Base-by-base conservation (phyloP, 2,888 invertebrate genomes). In the Abrostola triplasia region DNA sequence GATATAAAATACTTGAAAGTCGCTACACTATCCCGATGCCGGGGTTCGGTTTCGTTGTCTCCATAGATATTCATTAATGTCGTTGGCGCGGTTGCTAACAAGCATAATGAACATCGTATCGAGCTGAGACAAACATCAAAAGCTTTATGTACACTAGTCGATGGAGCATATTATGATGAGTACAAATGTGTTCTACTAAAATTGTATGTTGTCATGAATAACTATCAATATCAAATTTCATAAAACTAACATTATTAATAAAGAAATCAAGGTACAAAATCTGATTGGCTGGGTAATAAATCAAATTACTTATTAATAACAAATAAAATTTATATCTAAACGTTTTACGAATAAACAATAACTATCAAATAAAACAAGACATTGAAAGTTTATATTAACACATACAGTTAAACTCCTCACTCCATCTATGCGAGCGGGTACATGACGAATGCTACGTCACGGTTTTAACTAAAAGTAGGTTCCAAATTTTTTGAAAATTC, bases 351-450 rank as follows among this genome's bases (percentile, higher is more conserved):
- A 91, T 92, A 94, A 94, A 93, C 89, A 92, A 93, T 93, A 93
- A 92, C 92, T 94, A 94, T 89, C 90, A 94, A 94, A 93, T 93
- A 93, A 93, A 93, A 93, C 92, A 93, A 91, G 92, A 91, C 92
- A 92, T 90, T 93, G 92, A 93, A 92, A 92, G 92, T 93, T 93
- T 92, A 93, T 92, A 91, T 93, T 94, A 94, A 93, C 93, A 94
- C 94, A 94, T 79, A 94, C 76, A 94, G 93, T 91, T 93, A 92
- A 86, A 87, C 88, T 88, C 89, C 90, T 89, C 90, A 87, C 91
- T 88, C 85, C 86, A 84, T 87, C 87, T 84, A 88, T 89, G 86
- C 85, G 83, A 86, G 87, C 84, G 85, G 83, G 88, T 88, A 89
- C 88, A 76, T 79, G 91, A 92, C 90, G 80, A 87, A 89, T 92